Evolutionary conservation across 2,797 vertebrate genomes (phyloP).

Genomic region (Danio aesculapii): DNA sequence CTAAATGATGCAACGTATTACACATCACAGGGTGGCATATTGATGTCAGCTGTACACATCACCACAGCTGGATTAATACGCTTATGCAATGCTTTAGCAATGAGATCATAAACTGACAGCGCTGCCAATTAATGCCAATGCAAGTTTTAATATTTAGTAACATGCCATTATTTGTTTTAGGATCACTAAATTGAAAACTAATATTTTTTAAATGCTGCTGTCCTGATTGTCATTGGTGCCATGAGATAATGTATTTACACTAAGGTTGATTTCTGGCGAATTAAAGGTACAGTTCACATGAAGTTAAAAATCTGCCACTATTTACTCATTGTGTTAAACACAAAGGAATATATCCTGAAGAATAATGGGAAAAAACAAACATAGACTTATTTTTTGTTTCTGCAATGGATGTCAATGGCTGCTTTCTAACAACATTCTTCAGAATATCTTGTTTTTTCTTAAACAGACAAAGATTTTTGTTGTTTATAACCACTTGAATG

Average conservation of each 20-base stretch:
- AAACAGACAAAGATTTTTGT: no score
- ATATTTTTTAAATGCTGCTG: background rate
- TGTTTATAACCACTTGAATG: no score
- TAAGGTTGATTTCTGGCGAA: background rate
- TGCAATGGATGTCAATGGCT: no score
- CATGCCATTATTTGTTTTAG: background rate
- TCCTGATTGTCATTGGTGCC: background rate
- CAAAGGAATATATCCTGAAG: no score
- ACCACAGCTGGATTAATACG: background rate
- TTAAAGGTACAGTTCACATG: no score
- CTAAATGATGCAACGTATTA: slow-evolving; percentile 1
- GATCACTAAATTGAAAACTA: background rate
- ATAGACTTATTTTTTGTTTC: no score
- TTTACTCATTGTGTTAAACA: no score
- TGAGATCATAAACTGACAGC: slow-evolving; percentile 8
- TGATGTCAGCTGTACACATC: background rate
- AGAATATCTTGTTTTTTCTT: no score
- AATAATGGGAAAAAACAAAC: no score
- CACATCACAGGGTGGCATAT: background rate
- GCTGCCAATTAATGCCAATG: background rate
- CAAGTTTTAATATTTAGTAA: background rate
- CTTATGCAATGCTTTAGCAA: background rate
- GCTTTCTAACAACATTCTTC: no score
- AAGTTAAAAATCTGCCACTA: no score
- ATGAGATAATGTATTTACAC: background rate